Percentiles rank a stretch among this genome's conserved stretches.
phyloP scores from a whole-genome alignment of 2,113 vertebrate species.

The Psephotus haematonotus region DNA sequence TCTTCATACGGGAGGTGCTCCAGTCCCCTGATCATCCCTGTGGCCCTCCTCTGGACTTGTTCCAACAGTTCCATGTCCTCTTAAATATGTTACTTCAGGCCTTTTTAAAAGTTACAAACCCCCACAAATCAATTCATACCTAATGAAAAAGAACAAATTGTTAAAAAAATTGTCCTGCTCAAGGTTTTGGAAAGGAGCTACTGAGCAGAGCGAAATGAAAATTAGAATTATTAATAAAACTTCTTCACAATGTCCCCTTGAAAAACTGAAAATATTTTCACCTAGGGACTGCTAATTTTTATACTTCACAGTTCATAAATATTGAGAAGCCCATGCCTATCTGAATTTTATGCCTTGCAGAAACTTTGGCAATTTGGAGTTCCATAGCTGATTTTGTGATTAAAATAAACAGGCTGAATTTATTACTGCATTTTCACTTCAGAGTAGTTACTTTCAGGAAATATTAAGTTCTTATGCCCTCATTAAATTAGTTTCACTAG shows the following conservation, averaged over 20 bases:
- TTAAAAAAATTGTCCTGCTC: neutral
- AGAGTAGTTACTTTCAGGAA: slow-evolving; percentile 17
- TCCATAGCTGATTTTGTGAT: slow-evolving; percentile 1
- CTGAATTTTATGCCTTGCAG: neutral
- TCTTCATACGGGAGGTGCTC: too few relatives aligned
- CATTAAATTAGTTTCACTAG: slow-evolving; percentile 21
- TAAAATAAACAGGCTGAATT: slow-evolving; percentile 30
- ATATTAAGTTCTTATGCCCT: slow-evolving; percentile 5
- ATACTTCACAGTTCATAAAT: slow-evolving; percentile 29
- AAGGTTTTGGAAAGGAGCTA: neutral
- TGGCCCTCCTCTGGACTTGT: too few relatives aligned
- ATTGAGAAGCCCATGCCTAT: neutral
- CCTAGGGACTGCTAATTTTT: neutral
- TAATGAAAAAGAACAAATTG: neutral
- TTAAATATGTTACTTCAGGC: neutral
- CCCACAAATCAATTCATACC: neutral
- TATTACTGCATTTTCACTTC: neutral
- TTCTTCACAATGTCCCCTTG: neutral
- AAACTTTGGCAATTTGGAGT: slow-evolving; percentile 12
- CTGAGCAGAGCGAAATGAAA: neutral
- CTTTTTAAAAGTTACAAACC: neutral
- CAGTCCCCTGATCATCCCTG: too few relatives aligned
- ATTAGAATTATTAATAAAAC: slow-evolving; percentile 28
- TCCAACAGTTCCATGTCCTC: too few relatives aligned
- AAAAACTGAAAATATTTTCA: neutral